Evolutionary conservation across 2,113 vertebrate species (phyloP).

Genomic region (Herpailurus yagouaroundi): DNA sequence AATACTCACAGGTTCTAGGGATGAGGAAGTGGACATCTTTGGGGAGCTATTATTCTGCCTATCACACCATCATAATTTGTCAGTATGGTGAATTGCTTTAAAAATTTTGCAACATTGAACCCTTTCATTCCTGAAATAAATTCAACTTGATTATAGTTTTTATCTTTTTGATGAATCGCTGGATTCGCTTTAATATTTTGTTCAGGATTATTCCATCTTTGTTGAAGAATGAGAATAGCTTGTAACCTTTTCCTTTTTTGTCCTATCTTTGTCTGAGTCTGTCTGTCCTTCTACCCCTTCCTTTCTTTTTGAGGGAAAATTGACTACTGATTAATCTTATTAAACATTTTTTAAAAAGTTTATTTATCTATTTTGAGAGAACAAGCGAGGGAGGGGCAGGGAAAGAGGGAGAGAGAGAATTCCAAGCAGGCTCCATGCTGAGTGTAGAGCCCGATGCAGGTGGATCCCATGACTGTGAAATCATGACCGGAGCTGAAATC

Average conservation of each 20-base stretch:
- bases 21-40: background rate
- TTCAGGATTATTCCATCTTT: background rate
- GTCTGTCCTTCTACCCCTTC: background rate
- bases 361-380: too few relatives aligned
- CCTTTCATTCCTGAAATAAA: background rate
- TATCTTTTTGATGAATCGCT: background rate
- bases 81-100: background rate
- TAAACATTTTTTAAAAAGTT: too few relatives aligned
- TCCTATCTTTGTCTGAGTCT: background rate
- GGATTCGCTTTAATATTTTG: background rate
- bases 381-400: too few relatives aligned
- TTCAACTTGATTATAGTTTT: background rate
- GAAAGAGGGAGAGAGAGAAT: too few relatives aligned
- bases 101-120: background rate
- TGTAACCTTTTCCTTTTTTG: background rate
- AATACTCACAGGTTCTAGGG: background rate
- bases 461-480: too few relatives aligned
- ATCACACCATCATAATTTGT: background rate
- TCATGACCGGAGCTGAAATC: too few relatives aligned
- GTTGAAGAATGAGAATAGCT: background rate
- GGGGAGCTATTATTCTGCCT: background rate
- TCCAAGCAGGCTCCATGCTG: too few relatives aligned
- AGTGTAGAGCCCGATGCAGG: too few relatives aligned
- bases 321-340: background rate
- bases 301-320: background rate